These are phyloP conservation scores for Sebastes trivittatus DNA, from an alignment of 2,797 vertebrate species.

Conservation along the genomic window DNA sequence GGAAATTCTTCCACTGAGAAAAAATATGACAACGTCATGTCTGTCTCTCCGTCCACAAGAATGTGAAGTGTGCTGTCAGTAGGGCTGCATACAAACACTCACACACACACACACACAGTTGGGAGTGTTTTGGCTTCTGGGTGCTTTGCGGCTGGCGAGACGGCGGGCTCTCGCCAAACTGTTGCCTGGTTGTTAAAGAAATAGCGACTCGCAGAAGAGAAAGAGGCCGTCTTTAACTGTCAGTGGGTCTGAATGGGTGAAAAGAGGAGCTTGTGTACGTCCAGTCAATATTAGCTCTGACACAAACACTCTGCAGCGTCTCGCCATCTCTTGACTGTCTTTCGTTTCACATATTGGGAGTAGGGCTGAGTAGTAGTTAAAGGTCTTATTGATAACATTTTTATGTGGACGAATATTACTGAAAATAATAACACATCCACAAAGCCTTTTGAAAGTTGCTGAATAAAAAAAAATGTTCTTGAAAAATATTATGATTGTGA, in stretches of 20 bases:
- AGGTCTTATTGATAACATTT: too few species aligned
- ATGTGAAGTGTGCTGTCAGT: constrained; percentile 50
- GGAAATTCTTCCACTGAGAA: constrained; percentile 63
- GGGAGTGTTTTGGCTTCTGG: constrained; percentile 38
- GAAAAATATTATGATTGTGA: too few species aligned
- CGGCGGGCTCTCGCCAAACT: constrained; percentile 37
- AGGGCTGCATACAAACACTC: constrained; percentile 5
- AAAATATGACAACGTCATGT: constrained; percentile 69
- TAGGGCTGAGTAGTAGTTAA: neutral
- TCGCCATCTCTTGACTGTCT: neutral
- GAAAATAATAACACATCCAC: too few species aligned
- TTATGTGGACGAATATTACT: too few species aligned
- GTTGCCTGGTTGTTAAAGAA: constrained; percentile 58
- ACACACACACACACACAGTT: constrained; percentile 7
- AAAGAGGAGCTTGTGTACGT: constrained; percentile 5
- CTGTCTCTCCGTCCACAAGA: constrained; percentile 69
- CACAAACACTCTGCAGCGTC: neutral
- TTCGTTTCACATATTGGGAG: neutral
- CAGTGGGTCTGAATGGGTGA: constrained; percentile 1
- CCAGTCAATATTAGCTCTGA: constrained; percentile 45
- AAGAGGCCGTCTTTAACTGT: constrained; percentile 12
- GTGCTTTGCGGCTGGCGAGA: constrained; percentile 29
- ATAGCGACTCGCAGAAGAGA: constrained; percentile 1
- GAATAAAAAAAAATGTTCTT: too few species aligned
- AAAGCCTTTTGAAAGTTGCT: too few species aligned